Conservation (phyloP, 1,140 invertebrate genomes). For the Pseudomyrmex flavicornis region DNA sequence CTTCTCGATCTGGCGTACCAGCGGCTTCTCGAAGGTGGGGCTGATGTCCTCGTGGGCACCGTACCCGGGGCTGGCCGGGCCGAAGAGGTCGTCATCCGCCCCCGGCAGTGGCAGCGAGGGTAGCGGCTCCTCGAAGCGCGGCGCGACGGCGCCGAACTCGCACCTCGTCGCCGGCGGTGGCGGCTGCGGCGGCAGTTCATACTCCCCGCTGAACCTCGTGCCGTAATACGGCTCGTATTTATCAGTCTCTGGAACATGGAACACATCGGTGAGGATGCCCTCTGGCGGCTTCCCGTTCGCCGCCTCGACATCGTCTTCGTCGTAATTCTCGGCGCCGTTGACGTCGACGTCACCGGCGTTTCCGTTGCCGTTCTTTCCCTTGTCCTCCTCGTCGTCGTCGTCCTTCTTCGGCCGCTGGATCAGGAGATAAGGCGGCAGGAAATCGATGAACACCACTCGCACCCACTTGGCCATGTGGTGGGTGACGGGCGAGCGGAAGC, state of each 20-base stretch:
- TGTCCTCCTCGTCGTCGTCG: constrained; percentile 87
- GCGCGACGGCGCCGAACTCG: constrained; percentile 84
- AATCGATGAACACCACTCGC: constrained; percentile 94
- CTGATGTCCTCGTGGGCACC: constrained; percentile 88
- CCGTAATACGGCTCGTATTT: constrained; percentile 88
- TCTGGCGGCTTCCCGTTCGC: constrained; percentile 86
- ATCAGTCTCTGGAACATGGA: constrained; percentile 90
- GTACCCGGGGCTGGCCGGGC: constrained; percentile 87
- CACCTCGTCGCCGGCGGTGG: constrained; percentile 78
- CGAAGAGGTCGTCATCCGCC: constrained; percentile 93
- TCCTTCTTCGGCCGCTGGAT: constrained; percentile 93
- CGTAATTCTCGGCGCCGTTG: constrained; percentile 88
- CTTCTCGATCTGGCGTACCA: constrained; percentile 92
- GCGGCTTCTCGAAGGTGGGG: constrained; percentile 91
- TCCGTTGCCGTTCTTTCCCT: constrained; percentile 87
- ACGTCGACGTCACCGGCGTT: constrained; percentile 89
- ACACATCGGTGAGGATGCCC: constrained; percentile 90
- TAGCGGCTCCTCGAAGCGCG: constrained; percentile 88
- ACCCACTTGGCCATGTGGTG: constrained; percentile 98
- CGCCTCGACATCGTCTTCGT: constrained; percentile 84
- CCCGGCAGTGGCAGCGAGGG: constrained; percentile 89
- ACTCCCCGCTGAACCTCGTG: constrained; percentile 90
- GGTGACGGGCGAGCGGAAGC: constrained; percentile 99
- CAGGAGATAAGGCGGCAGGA: constrained; percentile 94
- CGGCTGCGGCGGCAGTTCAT: constrained; percentile 87